Base-by-base conservation (phyloP, 2,888 invertebrate genomes). In the Allygus modestus region DNA sequence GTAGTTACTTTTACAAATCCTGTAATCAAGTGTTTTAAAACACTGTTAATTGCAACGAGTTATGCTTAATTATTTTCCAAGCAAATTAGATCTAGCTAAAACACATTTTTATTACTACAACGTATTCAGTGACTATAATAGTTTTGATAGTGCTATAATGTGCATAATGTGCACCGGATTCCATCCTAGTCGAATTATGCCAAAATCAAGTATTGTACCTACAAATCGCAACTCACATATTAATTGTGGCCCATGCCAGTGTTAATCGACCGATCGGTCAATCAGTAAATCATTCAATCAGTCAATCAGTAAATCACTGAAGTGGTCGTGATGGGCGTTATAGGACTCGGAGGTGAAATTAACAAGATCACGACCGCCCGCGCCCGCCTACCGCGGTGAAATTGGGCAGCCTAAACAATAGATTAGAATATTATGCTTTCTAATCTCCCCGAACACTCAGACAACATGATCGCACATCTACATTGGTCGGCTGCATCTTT, bases 401-500 rank as follows among this genome's bases (percentile, higher is more conserved):
- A 71, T 71, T 71, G 0, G 71, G 71, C 0, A 2, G 71, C 20
- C 41, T 12, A 7, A 71, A 71, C 71, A 71, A 41, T 71, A 31
- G 41, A 41, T 71, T 71, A 41, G 23, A 41, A 69, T 69, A 33
- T 41, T 20, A 37, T 33, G 71, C 71, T 71, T 71, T 71, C 37
- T 71, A 71, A 37, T 20, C 41, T 23, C 71, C 15, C 9, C 37
- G 28, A 15, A 69, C 69, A 17, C 17, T 33, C 26, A 17, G 69
- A 33, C 20, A 71, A 23, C 31, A 23, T 71, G 71, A 41, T 71
- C 41, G 12, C 1, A 37, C 31, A 41, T n/a, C 71, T 28, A 28
- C 5, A 65, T 65, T 31, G 65, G 28, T 65, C 65, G 28, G 31
- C 26, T 65, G 65, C 28, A 65, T 28, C 28, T 65, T 31, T 5